A percentile compares a stretch with the other conserved stretches of the same genome.
phyloP scores from a whole-genome alignment of 1,140 invertebrate genomes.

The Drosophila tristis region DNA sequence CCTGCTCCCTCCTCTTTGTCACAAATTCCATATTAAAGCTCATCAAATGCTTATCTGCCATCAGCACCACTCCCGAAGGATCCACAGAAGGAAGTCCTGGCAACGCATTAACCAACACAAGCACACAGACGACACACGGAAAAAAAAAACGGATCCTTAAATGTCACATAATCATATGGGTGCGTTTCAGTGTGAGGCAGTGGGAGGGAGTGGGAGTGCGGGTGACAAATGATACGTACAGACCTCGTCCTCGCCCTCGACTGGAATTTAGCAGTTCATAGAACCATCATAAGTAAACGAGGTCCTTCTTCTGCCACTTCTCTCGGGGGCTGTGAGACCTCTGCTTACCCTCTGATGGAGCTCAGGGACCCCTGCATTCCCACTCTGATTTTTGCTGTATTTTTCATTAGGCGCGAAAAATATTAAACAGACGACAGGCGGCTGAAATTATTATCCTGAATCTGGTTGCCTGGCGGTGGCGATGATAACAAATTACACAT shows the following conservation, averaged over 20 bases:
- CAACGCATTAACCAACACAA: conserved; percentile 45
- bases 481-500: conserved; percentile 78
- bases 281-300: conserved; percentile 5
- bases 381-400: conserved; percentile 34
- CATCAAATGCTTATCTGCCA: conserved; percentile 81
- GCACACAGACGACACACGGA: conserved; percentile 6
- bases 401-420: conserved; percentile 80
- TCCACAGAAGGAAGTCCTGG: conserved; percentile 32
- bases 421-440: conserved; percentile 75
- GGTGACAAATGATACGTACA: conserved; percentile 52
- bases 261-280: conserved; percentile 55
- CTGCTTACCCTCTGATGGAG: no score
- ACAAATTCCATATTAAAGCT: conserved; percentile 72
- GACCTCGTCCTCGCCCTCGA: conserved; percentile 19
- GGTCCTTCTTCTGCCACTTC: no score
- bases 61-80: conserved; percentile 73
- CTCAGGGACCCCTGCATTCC: no score
- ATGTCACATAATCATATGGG: conserved; percentile 62
- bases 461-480: conserved; percentile 29
- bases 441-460: conserved; percentile 65
- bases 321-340: no score
- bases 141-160: conserved; percentile 21
- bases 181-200: conserved; percentile 4
- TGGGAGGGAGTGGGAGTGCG: conserved; percentile 8
- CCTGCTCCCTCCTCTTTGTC: conserved; percentile 1